phyloP scores from a whole-genome alignment of 2,797 vertebrate genomes.

The Peromyscus melanophrys region DNA sequence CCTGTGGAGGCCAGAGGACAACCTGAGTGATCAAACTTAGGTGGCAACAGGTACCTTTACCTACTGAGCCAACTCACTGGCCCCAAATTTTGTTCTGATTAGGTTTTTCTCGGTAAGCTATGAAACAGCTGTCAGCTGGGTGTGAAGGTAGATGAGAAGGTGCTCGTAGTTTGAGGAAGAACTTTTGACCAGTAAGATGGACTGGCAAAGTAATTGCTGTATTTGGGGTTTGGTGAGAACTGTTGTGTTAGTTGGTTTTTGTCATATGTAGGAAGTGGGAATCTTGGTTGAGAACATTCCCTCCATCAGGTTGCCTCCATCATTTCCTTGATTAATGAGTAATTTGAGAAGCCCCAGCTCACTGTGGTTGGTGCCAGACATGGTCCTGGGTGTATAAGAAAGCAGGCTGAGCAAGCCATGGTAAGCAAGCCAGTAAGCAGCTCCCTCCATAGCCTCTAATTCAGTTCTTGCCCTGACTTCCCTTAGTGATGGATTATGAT shows the following conservation, averaged over 20 bases:
- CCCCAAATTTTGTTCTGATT: conserved; percentile 28
- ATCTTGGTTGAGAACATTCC: background rate
- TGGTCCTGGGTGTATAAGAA: background rate
- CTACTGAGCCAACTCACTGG: background rate
- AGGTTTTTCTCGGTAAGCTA: conserved; percentile 45
- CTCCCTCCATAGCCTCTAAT: background rate
- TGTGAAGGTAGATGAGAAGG: background rate
- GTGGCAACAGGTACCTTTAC: background rate
- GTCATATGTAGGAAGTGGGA: background rate
- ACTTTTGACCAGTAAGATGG: conserved; percentile 2
- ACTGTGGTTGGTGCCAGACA: background rate
- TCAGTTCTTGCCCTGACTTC: background rate
- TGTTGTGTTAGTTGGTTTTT: background rate
- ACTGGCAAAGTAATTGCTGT: conserved; percentile 45
- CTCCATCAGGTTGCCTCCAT: background rate
- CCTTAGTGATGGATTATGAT: background rate
- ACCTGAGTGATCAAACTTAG: background rate
- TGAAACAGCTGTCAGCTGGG: conserved; percentile 17
- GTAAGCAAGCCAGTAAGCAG: background rate
- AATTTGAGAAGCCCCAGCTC: background rate
- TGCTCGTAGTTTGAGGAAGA: conserved; percentile 28
- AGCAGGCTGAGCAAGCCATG: background rate
- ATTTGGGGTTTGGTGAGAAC: background rate
- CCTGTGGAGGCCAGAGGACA: background rate
- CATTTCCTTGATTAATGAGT: background rate